These are phyloP conservation scores for Metellina segmentata DNA, from an alignment of 2,888 invertebrate species.

Conservation along the genomic window DNA sequence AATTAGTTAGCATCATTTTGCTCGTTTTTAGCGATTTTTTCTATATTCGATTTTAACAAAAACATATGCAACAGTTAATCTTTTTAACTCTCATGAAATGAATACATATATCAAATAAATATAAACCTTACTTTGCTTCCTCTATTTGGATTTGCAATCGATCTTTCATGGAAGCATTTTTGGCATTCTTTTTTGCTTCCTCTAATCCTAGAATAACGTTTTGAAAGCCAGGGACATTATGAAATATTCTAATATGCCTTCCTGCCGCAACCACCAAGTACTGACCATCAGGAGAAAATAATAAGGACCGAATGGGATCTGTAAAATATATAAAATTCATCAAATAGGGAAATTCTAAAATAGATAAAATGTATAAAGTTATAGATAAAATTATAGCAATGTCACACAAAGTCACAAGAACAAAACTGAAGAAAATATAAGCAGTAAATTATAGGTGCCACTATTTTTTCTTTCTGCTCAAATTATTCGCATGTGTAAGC, in stretches of 20 bases:
- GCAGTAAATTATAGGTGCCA: no score
- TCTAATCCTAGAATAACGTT: slow-evolving; percentile 81
- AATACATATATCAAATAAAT: no score
- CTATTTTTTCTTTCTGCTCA: neutral
- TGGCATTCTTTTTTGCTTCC: slow-evolving; percentile 77
- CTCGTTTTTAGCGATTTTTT: no score
- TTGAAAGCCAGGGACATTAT: slow-evolving; percentile 88
- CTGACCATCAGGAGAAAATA: slow-evolving; percentile 89
- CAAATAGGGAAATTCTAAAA: neutral
- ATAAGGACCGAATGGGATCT: slow-evolving; percentile 87
- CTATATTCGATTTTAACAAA: no score
- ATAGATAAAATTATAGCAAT: neutral
- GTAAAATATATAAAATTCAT: neutral
- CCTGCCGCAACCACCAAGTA: slow-evolving; percentile 89
- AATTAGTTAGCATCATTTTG: no score
- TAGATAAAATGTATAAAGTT: neutral
- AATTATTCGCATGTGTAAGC: neutral
- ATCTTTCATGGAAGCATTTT: slow-evolving; percentile 85
- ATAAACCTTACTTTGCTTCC: slow-evolving; percentile 83
- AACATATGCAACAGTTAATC: no score
- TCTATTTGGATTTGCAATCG: slow-evolving; percentile 87
- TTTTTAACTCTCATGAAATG: no score
- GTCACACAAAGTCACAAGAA: no score
- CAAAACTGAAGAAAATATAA: no score
- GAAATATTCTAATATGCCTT: slow-evolving; percentile 88